Evolutionary conservation across 2,113 vertebrate species (phyloP).

Genomic region (Bettongia penicillata): DNA sequence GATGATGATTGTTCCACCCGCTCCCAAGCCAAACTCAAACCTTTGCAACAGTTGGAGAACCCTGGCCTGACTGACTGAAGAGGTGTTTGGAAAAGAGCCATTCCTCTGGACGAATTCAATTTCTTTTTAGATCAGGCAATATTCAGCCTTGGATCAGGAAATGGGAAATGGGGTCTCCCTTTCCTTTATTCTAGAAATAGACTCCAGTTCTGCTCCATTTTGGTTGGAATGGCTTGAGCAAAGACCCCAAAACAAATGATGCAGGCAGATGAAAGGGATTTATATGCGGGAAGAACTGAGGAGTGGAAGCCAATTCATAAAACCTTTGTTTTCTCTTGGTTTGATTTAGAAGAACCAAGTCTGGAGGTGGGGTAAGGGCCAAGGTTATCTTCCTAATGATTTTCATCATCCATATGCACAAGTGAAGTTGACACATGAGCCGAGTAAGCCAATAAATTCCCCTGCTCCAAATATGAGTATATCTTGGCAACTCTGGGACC

Average conservation of each 20-base stretch:
- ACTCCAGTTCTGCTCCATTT: neutral
- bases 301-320: neutral
- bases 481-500: conserved; percentile 49
- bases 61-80: neutral
- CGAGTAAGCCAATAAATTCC: conserved; percentile 41
- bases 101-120: neutral
- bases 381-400: conserved; percentile 11
- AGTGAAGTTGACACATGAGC: neutral
- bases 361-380: neutral
- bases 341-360: neutral
- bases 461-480: conserved; percentile 56
- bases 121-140: neutral
- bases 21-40: neutral
- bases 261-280: neutral
- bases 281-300: neutral
- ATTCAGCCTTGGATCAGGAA: neutral
- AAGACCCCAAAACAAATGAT: neutral
- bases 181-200: neutral
- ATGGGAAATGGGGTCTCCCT: neutral
- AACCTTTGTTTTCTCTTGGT: neutral
- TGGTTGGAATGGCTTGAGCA: neutral
- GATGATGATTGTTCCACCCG: neutral
- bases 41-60: neutral
- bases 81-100: neutral
- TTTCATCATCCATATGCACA: conserved; percentile 37